A percentile compares a stretch with the other conserved stretches of the same genome.
phyloP scores from a whole-genome alignment of 2,888 invertebrate species.

The Axea sp. region DNA sequence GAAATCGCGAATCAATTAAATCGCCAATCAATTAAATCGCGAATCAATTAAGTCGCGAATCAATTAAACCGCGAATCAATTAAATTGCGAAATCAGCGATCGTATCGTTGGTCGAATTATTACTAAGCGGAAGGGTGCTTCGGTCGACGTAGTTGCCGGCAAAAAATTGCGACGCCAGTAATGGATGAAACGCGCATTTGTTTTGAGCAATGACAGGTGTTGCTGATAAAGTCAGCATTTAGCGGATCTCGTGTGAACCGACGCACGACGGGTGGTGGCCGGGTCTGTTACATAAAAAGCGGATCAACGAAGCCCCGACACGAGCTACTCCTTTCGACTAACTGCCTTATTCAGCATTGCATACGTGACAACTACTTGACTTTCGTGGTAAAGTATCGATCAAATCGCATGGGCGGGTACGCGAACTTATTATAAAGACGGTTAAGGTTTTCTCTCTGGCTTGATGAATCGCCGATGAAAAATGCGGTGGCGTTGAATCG shows the following conservation, averaged over 20 bases:
- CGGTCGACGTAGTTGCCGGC: conserved; percentile 2
- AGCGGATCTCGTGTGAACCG: conserved; percentile 61
- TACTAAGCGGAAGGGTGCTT: conserved; percentile 14
- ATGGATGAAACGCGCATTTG: conserved; percentile 29
- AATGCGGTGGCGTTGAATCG: no score
- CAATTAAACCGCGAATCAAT: no score
- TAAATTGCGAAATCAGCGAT: conserved; percentile 3
- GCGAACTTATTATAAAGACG: conserved; percentile 37
- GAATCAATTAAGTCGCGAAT: no score
- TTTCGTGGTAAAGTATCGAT: conserved; percentile 68
- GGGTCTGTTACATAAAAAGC: conserved; percentile 75
- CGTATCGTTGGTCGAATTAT: conserved; percentile 13
- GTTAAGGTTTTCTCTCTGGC: no score
- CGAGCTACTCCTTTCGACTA: conserved; percentile 49
- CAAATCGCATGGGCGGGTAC: conserved; percentile 43
- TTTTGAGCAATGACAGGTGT: conserved; percentile 51
- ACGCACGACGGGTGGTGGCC: conserved; percentile 68
- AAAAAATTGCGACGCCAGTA: conserved; percentile 21
- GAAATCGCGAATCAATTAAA: no score
- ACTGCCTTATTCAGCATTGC: conserved; percentile 33
- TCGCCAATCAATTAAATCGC: no score
- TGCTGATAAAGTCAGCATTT: conserved; percentile 55
- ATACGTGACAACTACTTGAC: conserved; percentile 66
- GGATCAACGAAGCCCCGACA: conserved; percentile 74
- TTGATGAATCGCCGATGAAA: no score